Conservation (phyloP, 2,113 vertebrate species). For the Scomber colias region DNA sequence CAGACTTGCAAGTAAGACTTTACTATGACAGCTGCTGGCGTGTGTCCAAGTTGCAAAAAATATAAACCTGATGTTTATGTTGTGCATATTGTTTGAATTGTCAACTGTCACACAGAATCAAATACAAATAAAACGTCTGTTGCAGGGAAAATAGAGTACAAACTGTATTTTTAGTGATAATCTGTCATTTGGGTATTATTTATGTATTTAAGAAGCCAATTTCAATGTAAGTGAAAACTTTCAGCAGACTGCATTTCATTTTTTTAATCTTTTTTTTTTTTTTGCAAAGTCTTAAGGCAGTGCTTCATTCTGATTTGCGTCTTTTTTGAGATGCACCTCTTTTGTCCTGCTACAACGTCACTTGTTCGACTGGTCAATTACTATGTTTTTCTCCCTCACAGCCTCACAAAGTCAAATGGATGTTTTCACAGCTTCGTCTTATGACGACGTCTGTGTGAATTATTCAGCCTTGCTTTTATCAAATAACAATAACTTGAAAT, state of each 20-base stretch:
- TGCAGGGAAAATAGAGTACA: neutral
- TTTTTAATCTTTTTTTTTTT: neutral
- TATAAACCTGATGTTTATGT: slow-evolving; percentile 46
- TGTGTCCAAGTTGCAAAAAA: slow-evolving; percentile 42
- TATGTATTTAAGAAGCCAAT: slow-evolving; percentile 13
- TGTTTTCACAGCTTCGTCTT: slow-evolving; percentile 47
- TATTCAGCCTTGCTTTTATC: slow-evolving; percentile 59
- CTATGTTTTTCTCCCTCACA: slow-evolving; percentile 65
- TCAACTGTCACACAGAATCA: slow-evolving; percentile 45
- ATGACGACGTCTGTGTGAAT: slow-evolving; percentile 50
- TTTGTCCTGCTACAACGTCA: slow-evolving; percentile 63
- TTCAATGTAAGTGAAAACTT: slow-evolving; percentile 12
- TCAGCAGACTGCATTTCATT: slow-evolving; percentile 5
- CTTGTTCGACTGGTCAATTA: slow-evolving; percentile 63
- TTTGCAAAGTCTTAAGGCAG: neutral
- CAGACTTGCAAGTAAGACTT: slow-evolving; percentile 50
- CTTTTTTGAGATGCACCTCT: slow-evolving; percentile 43
- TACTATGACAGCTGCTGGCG: slow-evolving; percentile 45
- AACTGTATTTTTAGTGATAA: slow-evolving; percentile 19
- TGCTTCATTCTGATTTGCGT: slow-evolving; percentile 39
- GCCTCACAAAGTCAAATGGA: slow-evolving; percentile 63
- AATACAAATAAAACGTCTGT: slow-evolving; percentile 13
- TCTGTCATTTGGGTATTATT: slow-evolving; percentile 34
- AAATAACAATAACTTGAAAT: slow-evolving; percentile 62
- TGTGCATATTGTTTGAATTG: slow-evolving; percentile 52